phyloP scores from a whole-genome alignment of 2,888 invertebrate species.

The Melipona bicolor region DNA sequence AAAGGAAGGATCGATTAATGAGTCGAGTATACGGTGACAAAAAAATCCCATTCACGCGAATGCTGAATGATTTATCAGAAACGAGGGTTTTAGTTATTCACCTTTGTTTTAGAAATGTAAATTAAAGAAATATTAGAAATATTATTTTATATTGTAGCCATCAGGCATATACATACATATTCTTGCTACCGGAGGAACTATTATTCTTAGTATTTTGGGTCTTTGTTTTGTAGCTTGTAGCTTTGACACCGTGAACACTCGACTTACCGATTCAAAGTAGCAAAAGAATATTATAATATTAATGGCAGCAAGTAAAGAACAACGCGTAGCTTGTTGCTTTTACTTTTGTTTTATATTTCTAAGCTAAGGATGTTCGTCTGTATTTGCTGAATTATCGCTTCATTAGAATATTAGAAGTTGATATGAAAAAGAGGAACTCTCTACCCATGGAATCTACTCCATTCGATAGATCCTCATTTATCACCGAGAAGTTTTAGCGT shows the following conservation, averaged over 20 bases:
- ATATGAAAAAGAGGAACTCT: conserved; percentile 61
- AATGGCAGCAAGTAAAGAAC: conserved; percentile 49
- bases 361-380: conserved; percentile 29
- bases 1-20: conserved; percentile 39
- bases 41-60: background rate
- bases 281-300: conserved; percentile 51
- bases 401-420: conserved; percentile 61
- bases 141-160: background rate
- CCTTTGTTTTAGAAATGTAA: conserved; percentile 4
- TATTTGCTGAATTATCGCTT: conserved; percentile 31
- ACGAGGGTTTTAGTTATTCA: background rate
- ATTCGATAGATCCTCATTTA: conserved; percentile 42
- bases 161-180: conserved; percentile 27
- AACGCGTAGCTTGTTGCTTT: conserved; percentile 34
- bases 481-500: conserved; percentile 39
- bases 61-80: background rate
- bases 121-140: conserved; percentile 23
- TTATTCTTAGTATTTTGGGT: conserved; percentile 25
- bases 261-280: conserved; percentile 54
- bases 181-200: conserved; percentile 52
- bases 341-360: conserved; percentile 20
- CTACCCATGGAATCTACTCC: conserved; percentile 44
- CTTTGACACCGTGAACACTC: conserved; percentile 25
- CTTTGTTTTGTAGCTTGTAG: background rate
- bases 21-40: conserved; percentile 34